phyloP scores from a whole-genome alignment of 2,113 vertebrate genomes.

The Thomomys bottae region DNA sequence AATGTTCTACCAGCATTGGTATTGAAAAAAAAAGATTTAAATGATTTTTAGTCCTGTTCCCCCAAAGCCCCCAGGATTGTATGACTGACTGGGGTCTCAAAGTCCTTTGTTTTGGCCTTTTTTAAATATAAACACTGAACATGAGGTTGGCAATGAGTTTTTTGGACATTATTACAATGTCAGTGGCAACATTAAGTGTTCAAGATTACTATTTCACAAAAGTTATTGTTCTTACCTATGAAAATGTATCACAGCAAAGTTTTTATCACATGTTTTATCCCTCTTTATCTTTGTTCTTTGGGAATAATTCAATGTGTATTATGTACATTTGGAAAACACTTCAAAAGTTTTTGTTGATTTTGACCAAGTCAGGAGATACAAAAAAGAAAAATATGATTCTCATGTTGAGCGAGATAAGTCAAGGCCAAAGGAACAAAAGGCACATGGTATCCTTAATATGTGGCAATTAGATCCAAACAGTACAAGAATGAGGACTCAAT shows the following conservation, averaged over 20 bases:
- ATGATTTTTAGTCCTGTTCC: not conserved
- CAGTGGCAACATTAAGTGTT: conserved; percentile 6
- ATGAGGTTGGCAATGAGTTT: not conserved
- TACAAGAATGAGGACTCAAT: too few species aligned
- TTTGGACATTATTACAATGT: conserved; percentile 19
- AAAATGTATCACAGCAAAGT: conserved; percentile 13
- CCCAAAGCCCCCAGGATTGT: too few species aligned
- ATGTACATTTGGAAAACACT: not conserved
- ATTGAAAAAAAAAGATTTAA: not conserved
- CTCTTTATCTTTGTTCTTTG: not conserved
- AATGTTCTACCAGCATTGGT: conserved; percentile 36
- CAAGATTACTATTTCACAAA: conserved; percentile 32
- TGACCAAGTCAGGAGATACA: conserved; percentile 37
- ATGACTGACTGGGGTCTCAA: conserved; percentile 40
- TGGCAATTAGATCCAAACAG: too few species aligned
- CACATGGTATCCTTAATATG: too few species aligned
- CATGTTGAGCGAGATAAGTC: too few species aligned
- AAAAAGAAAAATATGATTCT: conserved; percentile 40
- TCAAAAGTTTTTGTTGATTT: conserved; percentile 28
- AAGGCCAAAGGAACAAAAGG: too few species aligned
- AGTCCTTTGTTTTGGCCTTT: conserved; percentile 30
- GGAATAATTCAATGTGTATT: conserved; percentile 36
- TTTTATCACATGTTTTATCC: conserved; percentile 3
- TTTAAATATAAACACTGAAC: conserved; percentile 51
- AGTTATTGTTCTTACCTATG: conserved; percentile 24